These are phyloP conservation scores for Eupristina koningsbergeri DNA, from an alignment of 1,140 invertebrate species.

Conservation along the genomic window DNA sequence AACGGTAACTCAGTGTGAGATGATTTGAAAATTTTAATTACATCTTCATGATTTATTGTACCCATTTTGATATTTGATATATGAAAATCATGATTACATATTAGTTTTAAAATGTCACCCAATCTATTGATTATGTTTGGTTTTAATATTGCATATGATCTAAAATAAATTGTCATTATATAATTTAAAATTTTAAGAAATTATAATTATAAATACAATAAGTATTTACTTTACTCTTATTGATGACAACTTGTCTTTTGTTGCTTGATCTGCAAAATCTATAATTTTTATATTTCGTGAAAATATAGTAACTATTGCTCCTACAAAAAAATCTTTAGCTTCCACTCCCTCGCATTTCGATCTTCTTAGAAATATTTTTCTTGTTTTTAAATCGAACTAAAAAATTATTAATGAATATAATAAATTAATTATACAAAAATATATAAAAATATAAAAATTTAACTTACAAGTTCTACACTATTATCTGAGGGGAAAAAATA, in stretches of 20 bases:
- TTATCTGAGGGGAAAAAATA: slow-evolving; percentile 83
- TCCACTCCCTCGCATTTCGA: slow-evolving; percentile 80
- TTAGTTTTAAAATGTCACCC: slow-evolving; percentile 82
- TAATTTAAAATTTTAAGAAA: not conserved
- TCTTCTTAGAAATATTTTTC: slow-evolving; percentile 83
- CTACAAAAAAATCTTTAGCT: slow-evolving; percentile 83
- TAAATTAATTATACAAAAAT: slow-evolving; percentile 41
- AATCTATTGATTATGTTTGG: slow-evolving; percentile 79
- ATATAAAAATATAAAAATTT: slow-evolving; percentile 8
- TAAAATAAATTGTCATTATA: slow-evolving; percentile 66
- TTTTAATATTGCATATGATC: slow-evolving; percentile 86
- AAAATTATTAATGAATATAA: slow-evolving; percentile 44
- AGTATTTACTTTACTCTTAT: slow-evolving; percentile 76
- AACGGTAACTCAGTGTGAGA: slow-evolving; percentile 77
- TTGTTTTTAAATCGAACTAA: slow-evolving; percentile 85
- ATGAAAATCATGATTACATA: slow-evolving; percentile 79
- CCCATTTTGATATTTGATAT: slow-evolving; percentile 84
- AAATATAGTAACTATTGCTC: slow-evolving; percentile 83
- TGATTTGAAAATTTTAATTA: slow-evolving; percentile 76
- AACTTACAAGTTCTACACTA: slow-evolving; percentile 82
- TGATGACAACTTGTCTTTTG: slow-evolving; percentile 76
- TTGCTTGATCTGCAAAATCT: slow-evolving; percentile 83
- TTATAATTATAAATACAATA: slow-evolving; percentile 9
- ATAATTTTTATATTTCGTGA: slow-evolving; percentile 84
- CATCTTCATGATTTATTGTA: slow-evolving; percentile 76